These are phyloP conservation scores for Sterna hirundo DNA, from an alignment of 2,113 vertebrate species.

Conservation along the genomic window DNA sequence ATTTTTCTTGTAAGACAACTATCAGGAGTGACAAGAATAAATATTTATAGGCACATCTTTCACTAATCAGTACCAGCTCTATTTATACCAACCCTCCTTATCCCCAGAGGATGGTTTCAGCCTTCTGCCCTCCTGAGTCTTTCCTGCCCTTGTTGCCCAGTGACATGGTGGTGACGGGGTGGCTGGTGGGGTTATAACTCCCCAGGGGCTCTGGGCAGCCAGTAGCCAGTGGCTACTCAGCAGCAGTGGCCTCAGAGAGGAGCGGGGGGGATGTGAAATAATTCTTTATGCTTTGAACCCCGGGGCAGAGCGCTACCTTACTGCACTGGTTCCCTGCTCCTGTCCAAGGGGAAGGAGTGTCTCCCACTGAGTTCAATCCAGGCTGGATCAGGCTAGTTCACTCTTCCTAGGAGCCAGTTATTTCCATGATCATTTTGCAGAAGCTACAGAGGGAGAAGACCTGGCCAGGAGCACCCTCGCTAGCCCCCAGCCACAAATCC, in stretches of 20 bases:
- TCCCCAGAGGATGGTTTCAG: not conserved
- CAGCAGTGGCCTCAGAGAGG: not conserved
- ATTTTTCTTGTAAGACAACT: not conserved
- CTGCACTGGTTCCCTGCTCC: not conserved
- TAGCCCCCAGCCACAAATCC: not conserved
- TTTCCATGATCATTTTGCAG: not conserved
- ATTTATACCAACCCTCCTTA: not conserved
- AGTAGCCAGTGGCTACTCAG: no score
- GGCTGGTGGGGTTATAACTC: not conserved
- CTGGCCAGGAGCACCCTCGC: not conserved
- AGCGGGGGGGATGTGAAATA: not conserved
- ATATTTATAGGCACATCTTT: not conserved
- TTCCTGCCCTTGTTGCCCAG: not conserved
- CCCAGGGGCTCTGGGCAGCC: not conserved
- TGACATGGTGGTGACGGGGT: not conserved
- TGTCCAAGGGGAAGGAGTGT: not conserved
- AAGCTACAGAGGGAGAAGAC: not conserved
- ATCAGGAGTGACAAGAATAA: not conserved
- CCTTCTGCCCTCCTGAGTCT: not conserved
- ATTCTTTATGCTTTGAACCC: not conserved
- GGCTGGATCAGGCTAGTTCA: not conserved
- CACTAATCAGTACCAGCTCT: not conserved
- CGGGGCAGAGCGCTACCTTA: not conserved
- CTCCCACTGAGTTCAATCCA: fast-evolving
- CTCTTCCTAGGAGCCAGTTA: not conserved